These are phyloP conservation scores for Penaeus indicus DNA, from an alignment of 1,140 invertebrate species.

Conservation along the genomic window DNA sequence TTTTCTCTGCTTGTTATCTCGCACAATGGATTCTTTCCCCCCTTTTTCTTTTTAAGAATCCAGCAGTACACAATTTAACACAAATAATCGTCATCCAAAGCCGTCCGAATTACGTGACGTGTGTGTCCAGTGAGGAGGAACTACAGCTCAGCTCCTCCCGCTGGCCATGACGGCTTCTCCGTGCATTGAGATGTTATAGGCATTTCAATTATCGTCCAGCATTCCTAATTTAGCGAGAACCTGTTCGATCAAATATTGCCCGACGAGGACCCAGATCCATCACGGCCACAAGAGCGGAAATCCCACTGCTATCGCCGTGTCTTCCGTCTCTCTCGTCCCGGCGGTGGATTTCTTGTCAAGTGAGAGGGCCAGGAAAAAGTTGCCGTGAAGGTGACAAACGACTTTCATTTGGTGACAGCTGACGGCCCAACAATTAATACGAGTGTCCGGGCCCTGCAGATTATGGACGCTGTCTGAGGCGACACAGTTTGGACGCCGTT, in stretches of 20 bases:
- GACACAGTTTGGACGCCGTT: constrained; percentile 25
- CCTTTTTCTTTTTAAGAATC: too few species aligned
- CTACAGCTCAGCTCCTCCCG: not conserved
- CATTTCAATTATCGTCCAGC: constrained; percentile 55
- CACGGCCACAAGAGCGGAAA: constrained; percentile 38
- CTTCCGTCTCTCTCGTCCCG: not conserved
- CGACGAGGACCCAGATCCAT: not conserved
- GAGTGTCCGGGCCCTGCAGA: constrained; percentile 54
- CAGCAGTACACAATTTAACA: too few species aligned
- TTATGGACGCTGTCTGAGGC: constrained; percentile 50
- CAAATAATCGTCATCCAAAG: not conserved
- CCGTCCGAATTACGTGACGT: not conserved
- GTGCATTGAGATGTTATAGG: constrained; percentile 58
- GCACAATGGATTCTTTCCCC: too few species aligned
- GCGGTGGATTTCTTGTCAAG: constrained; percentile 60
- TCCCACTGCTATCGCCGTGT: not conserved
- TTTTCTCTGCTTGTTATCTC: too few species aligned
- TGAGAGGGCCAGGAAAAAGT: constrained; percentile 56
- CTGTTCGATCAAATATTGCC: constrained; percentile 60
- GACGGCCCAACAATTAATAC: constrained; percentile 63
- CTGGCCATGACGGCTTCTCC: not conserved
- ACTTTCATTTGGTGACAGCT: constrained; percentile 64
- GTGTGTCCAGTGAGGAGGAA: not conserved
- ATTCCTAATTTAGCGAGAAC: constrained; percentile 55
- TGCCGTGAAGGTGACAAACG: constrained; percentile 62